Conservation (phyloP, 2,888 invertebrate species). For the Nineta flava region DNA sequence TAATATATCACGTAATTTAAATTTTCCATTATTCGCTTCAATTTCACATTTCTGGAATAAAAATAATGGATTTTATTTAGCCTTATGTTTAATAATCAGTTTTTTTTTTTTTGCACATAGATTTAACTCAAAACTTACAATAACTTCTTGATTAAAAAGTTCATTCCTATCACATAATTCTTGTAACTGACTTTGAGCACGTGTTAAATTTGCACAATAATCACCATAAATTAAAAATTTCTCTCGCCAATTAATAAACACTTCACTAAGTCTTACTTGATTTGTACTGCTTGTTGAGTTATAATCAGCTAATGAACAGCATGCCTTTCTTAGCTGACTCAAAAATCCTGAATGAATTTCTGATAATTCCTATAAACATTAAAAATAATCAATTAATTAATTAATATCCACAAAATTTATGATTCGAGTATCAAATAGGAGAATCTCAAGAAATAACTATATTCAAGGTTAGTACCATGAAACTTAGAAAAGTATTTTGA, state of each 20-base stretch:
- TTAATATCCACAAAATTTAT: background rate
- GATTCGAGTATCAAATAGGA: too few species aligned
- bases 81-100: background rate
- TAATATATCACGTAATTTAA: slow-evolving; percentile 86
- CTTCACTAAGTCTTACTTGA: slow-evolving; percentile 50
- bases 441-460: too few species aligned
- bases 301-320: slow-evolving; percentile 40
- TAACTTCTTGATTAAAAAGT: slow-evolving; percentile 46
- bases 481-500: too few species aligned
- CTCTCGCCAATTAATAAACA: slow-evolving; percentile 82
- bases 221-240: slow-evolving; percentile 86
- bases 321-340: slow-evolving; percentile 60
- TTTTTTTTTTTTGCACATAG: background rate
- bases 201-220: slow-evolving; percentile 87
- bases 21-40: slow-evolving; percentile 86
- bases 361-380: slow-evolving; percentile 49
- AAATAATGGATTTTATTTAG: slow-evolving; percentile 4
- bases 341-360: slow-evolving; percentile 77
- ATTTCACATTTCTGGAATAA: slow-evolving; percentile 70
- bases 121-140: slow-evolving; percentile 32
- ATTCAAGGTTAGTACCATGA: too few species aligned
- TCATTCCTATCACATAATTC: slow-evolving; percentile 52
- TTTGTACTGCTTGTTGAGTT: too few species aligned
- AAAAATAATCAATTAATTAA: background rate
- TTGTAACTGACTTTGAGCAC: slow-evolving; percentile 75